phyloP scores from a whole-genome alignment of 2,888 invertebrate species.

The Ichneumoninae sp. region DNA sequence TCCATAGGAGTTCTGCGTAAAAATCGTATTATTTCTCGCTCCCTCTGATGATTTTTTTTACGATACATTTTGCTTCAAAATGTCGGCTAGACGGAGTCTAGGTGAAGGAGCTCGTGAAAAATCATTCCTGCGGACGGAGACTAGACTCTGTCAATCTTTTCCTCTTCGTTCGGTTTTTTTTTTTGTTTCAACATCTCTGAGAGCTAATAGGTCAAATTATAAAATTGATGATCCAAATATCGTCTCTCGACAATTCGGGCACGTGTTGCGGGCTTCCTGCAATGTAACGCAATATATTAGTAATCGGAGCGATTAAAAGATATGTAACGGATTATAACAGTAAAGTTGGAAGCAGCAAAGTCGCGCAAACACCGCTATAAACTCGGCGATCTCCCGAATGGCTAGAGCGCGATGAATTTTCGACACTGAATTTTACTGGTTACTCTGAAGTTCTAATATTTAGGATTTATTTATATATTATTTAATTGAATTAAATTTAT shows the following conservation, averaged over 20 bases:
- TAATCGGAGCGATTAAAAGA: not conserved
- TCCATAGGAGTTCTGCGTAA: constrained; percentile 21
- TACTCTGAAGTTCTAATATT: no score
- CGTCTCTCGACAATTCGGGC: constrained; percentile 69
- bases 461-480: no score
- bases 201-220: constrained; percentile 33
- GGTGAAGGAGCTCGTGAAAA: constrained; percentile 1
- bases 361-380: not conserved
- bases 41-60: constrained; percentile 20
- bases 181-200: constrained; percentile 1
- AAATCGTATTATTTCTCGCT: constrained; percentile 12
- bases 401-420: no score
- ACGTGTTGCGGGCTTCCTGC: constrained; percentile 67
- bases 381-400: no score
- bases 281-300: constrained; percentile 35
- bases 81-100: constrained; percentile 2
- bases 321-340: not conserved
- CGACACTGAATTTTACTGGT: no score
- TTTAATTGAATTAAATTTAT: no score
- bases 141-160: not conserved
- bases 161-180: not conserved
- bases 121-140: constrained; percentile 12
- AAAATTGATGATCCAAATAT: constrained; percentile 50
- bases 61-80: constrained; percentile 5
- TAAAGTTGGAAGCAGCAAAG: not conserved